Percentiles rank a stretch among this genome's conserved stretches.
Evolutionary conservation across 1,140 invertebrate genomes (phyloP).

Genomic region (Habropoda laboriosa): DNA sequence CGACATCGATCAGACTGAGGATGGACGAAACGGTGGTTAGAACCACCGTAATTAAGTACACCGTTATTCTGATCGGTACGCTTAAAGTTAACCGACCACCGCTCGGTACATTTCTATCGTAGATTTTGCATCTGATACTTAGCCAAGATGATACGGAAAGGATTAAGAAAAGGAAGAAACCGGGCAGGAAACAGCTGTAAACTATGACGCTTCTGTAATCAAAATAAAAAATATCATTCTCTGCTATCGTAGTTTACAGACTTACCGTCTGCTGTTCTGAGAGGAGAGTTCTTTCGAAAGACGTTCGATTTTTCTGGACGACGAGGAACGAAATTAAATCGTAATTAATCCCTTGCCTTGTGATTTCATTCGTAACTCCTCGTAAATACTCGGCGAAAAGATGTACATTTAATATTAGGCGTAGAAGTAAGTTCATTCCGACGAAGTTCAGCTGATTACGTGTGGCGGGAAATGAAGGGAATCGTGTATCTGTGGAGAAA

Average conservation of each 20-base stretch:
- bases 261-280: no score
- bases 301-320: no score
- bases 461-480: no score
- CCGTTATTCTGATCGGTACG: constrained; percentile 70
- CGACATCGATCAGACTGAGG: constrained; percentile 72
- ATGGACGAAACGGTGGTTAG: constrained; percentile 72
- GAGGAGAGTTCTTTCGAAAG: no score
- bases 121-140: constrained; percentile 35
- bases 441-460: no score
- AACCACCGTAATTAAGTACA: constrained; percentile 75
- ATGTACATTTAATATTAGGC: no score
- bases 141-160: constrained; percentile 75
- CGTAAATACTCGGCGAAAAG: no score
- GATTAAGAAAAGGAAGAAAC: constrained; percentile 69
- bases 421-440: no score
- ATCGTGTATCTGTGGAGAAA: no score
- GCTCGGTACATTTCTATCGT: neutral
- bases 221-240: neutral
- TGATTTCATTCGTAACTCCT: no score
- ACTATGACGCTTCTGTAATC: constrained; percentile 72
- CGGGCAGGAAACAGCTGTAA: constrained; percentile 74
- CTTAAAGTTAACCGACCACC: constrained; percentile 47
- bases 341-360: no score
- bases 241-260: neutral
- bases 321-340: no score